Base-by-base conservation (phyloP, 2,888 invertebrate species). In the Adela reaumurella region DNA sequence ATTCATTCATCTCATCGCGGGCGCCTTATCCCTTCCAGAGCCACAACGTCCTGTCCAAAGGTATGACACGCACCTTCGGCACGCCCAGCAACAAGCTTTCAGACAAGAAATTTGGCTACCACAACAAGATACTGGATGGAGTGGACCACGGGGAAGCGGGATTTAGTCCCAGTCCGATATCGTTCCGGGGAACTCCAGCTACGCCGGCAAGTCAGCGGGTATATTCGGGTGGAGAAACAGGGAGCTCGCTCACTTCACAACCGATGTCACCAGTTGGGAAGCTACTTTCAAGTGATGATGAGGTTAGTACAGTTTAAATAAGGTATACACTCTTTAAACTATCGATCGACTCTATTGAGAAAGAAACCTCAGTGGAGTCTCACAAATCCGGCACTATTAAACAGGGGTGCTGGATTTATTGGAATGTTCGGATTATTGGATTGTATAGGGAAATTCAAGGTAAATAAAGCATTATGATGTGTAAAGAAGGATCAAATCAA, bases 31-130 rank as follows among this genome's bases (percentile, higher is more conserved):
- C 3, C 35, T 60, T 62, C 8, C 60, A 77, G 77, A 64, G 67
- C 53, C 62, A 59, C 10, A 66, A 70, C 50, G 54, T 63, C 42
- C 65, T 66, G 5, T 54, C 64, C 1, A 70, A 70, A 55, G 77
- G 73, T 1, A 70, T 78, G 70, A 72, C 71, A 54, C 70, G 79
- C 18, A 72, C 73, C 17, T 79, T 77, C 50, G 77, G 67, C 2
- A 76, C 77, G 0, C 79, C 79, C 0, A 50, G 72, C 2, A 68
- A 64, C 28, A 64, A 62, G 46, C 58, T 58, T 0, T 49, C 55
- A 0, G 58, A 51, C 24, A 59, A 57, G 6, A 73, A 70, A 49
- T 61, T 64, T 0, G 64, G 65, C 46, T 72, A 64, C 49, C 64
- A 70, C 3, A 78, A 76, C 53, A 77, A 77, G 53, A 70, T 74